phyloP scores from a whole-genome alignment of 2,797 vertebrate genomes.

The Esox lucius region DNA sequence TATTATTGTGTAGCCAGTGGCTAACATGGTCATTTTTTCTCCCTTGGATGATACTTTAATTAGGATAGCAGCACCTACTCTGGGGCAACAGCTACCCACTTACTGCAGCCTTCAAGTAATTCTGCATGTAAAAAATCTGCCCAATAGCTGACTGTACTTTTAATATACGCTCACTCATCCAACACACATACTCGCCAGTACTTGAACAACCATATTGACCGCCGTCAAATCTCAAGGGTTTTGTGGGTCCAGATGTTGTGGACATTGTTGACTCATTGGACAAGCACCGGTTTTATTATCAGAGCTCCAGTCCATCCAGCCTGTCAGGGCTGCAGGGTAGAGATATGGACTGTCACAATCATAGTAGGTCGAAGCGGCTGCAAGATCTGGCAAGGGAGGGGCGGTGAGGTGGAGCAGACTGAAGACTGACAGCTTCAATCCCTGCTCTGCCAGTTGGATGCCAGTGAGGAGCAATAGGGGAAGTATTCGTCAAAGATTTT shows the following conservation, averaged over 20 bases:
- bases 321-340: slow-evolving; percentile 39
- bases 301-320: slow-evolving; percentile 12
- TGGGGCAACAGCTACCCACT: too few relatives aligned
- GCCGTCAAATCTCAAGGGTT: slow-evolving; percentile 17
- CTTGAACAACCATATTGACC: too few relatives aligned
- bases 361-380: slow-evolving; percentile 40
- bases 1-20: too few relatives aligned
- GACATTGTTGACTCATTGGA: slow-evolving; percentile 29
- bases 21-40: too few relatives aligned
- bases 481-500: slow-evolving; percentile 54
- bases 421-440: slow-evolving; percentile 69
- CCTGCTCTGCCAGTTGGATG: slow-evolving; percentile 55
- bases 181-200: too few relatives aligned
- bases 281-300: slow-evolving; percentile 37
- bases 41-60: too few relatives aligned
- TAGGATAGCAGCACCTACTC: too few relatives aligned
- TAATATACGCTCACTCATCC: too few relatives aligned
- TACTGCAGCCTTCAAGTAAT: too few relatives aligned
- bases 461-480: slow-evolving; percentile 40
- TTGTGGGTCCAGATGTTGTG: slow-evolving; percentile 25
- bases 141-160: too few relatives aligned
- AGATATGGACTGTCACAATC: slow-evolving; percentile 52
- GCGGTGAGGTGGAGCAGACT: slow-evolving; percentile 57
- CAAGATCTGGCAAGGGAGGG: slow-evolving; percentile 38
- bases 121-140: too few relatives aligned